These are phyloP conservation scores for Pachycephala philippinensis DNA, from an alignment of 2,113 vertebrate genomes.

Conservation along the genomic window DNA sequence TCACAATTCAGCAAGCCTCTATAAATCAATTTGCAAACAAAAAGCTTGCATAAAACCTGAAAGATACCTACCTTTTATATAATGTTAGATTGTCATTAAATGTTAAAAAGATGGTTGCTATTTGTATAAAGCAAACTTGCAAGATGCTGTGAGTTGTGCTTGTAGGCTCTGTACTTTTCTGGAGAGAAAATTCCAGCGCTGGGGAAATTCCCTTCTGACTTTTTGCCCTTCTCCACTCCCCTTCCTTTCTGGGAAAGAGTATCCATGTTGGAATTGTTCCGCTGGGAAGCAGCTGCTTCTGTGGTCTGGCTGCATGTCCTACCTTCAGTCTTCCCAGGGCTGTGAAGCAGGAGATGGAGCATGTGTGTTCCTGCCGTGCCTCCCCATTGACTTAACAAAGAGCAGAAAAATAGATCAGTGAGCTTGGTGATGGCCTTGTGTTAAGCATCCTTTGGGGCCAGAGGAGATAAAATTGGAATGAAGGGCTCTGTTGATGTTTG, in stretches of 20 bases:
- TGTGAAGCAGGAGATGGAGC: neutral
- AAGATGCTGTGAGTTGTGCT: neutral
- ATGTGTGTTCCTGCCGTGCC: neutral
- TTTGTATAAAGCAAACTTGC: neutral
- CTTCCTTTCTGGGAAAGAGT: constrained; percentile 4
- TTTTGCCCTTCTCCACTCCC: constrained; percentile 15
- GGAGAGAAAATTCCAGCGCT: neutral
- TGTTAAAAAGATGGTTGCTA: neutral
- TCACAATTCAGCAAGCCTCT: neutral
- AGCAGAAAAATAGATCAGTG: neutral
- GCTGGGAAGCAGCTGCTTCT: constrained; percentile 54
- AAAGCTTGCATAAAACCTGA: neutral
- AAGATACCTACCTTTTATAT: neutral
- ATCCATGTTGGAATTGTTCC: constrained; percentile 37
- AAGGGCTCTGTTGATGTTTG: neutral
- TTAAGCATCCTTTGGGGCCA: neutral
- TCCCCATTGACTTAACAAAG: neutral
- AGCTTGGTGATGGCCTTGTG: neutral
- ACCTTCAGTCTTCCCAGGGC: neutral
- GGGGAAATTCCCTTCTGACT: constrained; percentile 32
- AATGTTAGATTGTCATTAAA: neutral
- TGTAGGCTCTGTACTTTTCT: neutral
- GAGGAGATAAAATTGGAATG: neutral
- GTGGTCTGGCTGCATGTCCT: constrained; percentile 43
- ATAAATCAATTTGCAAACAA: neutral